Conservation (phyloP, 2,888 invertebrate species). For the Gasteruption jaculator region DNA sequence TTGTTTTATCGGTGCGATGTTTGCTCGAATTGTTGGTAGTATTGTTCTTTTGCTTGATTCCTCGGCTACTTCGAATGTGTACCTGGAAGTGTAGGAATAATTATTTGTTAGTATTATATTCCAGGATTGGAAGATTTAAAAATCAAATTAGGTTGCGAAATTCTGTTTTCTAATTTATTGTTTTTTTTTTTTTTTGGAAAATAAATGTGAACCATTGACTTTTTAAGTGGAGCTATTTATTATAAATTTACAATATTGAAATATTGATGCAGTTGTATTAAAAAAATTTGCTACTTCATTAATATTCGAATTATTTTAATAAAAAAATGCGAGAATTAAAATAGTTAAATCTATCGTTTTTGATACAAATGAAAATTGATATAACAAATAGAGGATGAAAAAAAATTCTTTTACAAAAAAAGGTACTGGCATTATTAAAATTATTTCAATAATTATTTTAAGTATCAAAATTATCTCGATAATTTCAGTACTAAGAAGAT, state of each 20-base stretch:
- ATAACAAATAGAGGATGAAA: neutral
- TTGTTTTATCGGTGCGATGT: slow-evolving; percentile 30
- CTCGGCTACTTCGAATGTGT: slow-evolving; percentile 33
- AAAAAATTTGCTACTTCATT: too few relatives aligned
- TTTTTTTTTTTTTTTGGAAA: too few relatives aligned
- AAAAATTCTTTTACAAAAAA: slow-evolving; percentile 3
- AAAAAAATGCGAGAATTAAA: neutral
- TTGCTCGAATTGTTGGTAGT: slow-evolving; percentile 36
- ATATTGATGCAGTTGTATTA: too few relatives aligned
- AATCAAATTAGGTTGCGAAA: too few relatives aligned
- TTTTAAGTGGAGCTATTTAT: too few relatives aligned
- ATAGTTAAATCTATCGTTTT: neutral
- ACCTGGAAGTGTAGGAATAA: slow-evolving; percentile 22
- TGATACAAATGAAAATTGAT: neutral
- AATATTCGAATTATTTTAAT: too few relatives aligned
- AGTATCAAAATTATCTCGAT: neutral
- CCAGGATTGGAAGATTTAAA: too few relatives aligned
- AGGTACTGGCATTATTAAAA: neutral
- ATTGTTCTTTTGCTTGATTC: slow-evolving; percentile 22
- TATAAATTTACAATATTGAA: too few relatives aligned
- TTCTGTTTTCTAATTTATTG: too few relatives aligned
- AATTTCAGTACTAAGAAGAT: neutral
- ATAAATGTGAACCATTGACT: too few relatives aligned
- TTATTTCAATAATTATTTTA: neutral
- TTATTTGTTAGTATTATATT: too few relatives aligned